Evolutionary conservation across 2,888 invertebrate genomes (phyloP).

Genomic region (Epinotia demarniana): DNA sequence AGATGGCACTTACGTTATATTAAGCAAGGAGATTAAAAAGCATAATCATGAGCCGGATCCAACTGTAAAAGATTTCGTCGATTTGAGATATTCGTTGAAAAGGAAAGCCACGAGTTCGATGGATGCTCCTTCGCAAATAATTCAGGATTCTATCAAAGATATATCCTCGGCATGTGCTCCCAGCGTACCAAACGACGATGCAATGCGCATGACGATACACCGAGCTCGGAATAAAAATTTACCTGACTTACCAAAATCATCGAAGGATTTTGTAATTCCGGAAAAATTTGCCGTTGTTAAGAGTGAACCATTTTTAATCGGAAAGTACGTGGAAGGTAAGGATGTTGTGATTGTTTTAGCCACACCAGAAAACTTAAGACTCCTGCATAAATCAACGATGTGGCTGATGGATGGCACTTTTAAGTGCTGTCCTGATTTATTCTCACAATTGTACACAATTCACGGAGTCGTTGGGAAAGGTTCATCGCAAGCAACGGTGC

Average conservation of each 20-base stretch:
- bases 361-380: background rate
- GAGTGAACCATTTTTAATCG: background rate
- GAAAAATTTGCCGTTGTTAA: background rate
- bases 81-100: conserved; percentile 9
- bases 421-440: background rate
- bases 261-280: conserved; percentile 1
- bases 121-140: conserved; percentile 6
- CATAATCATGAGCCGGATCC: background rate
- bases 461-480: background rate
- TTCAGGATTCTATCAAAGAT: background rate
- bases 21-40: background rate
- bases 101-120: background rate
- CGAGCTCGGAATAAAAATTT: conserved; percentile 5
- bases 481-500: background rate
- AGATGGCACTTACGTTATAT: background rate
- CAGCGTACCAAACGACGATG: background rate
- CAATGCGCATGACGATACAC: no score
- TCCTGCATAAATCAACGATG: background rate
- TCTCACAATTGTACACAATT: background rate
- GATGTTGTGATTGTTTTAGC: conserved; percentile 6
- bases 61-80: background rate
- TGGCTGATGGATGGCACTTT: background rate
- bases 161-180: conserved; percentile 1
- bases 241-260: background rate
- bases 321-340: background rate